Evolutionary conservation across 1,140 invertebrate species (phyloP).

Genomic region (Pseudomyrmex flavicornis): DNA sequence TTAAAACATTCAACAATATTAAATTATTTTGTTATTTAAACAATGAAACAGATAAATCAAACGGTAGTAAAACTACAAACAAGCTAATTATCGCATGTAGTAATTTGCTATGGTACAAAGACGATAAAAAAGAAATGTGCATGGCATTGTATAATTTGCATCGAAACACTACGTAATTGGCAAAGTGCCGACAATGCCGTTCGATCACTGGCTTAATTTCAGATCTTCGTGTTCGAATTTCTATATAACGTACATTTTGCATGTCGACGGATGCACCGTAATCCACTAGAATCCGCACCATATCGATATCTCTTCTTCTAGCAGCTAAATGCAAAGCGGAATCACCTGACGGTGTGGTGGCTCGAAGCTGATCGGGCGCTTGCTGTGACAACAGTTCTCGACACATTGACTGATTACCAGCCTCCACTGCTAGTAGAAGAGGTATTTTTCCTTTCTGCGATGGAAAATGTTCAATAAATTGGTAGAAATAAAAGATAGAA

Average conservation of each 20-base stretch:
- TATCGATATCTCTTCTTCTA: slow-evolving; percentile 94
- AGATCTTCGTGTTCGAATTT: slow-evolving; percentile 4
- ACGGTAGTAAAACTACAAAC: background rate
- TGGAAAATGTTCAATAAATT: background rate
- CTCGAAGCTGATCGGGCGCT: slow-evolving; percentile 91
- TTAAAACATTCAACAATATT: slow-evolving; percentile 4
- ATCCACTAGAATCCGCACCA: slow-evolving; percentile 96
- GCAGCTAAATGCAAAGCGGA: slow-evolving; percentile 96
- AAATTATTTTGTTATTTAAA: background rate
- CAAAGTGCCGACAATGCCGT: slow-evolving; percentile 4
- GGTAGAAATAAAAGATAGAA: too few relatives aligned
- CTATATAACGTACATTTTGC: slow-evolving; percentile 90
- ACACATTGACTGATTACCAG: slow-evolving; percentile 96
- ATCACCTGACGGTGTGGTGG: slow-evolving; percentile 92
- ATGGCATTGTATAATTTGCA: slow-evolving; percentile 19
- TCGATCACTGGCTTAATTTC: slow-evolving; percentile 12
- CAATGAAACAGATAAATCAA: background rate
- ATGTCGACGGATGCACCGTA: slow-evolving; percentile 95
- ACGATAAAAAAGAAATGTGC: background rate
- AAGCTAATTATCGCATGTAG: background rate
- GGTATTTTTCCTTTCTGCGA: slow-evolving; percentile 96
- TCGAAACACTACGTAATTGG: background rate
- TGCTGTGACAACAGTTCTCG: slow-evolving; percentile 94
- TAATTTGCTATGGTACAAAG: background rate
- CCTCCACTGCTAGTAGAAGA: slow-evolving; percentile 95